Evolutionary conservation across 2,797 vertebrate genomes (phyloP).

Genomic region (Melanotaenia nigrans): DNA sequence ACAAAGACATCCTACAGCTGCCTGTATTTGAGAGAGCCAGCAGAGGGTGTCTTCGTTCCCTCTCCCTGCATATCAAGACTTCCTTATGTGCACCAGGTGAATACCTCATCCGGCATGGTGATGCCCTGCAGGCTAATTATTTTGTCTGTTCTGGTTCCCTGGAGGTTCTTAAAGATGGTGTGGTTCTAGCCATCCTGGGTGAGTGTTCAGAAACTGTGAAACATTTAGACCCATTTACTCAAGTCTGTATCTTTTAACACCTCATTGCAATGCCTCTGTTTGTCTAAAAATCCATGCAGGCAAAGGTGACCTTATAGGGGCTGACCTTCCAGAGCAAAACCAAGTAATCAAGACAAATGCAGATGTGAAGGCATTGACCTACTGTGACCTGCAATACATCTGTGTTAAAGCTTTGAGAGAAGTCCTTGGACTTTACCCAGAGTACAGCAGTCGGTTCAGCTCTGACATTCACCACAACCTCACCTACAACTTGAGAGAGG

Average conservation of each 20-base stretch:
- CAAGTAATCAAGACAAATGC: constrained; percentile 94
- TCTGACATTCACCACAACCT: constrained; percentile 92
- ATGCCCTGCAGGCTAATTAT: constrained; percentile 93
- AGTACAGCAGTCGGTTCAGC: constrained; percentile 89
- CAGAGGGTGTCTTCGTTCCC: constrained; percentile 92
- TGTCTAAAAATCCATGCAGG: constrained; percentile 75
- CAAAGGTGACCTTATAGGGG: constrained; percentile 95
- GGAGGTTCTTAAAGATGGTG: constrained; percentile 92
- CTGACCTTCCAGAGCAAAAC: constrained; percentile 87
- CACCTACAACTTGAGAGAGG: constrained; percentile 95
- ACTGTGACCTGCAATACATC: constrained; percentile 95
- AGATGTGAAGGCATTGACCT: constrained; percentile 95
- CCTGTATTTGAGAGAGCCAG: constrained; percentile 91
- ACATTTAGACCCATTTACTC: not conserved
- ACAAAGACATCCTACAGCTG: constrained; percentile 97
- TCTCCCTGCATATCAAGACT: constrained; percentile 96
- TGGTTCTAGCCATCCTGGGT: constrained; percentile 95
- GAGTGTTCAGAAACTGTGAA: constrained; percentile 55
- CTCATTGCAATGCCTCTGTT: constrained; percentile 1
- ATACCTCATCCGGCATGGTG: constrained; percentile 93
- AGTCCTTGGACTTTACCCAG: constrained; percentile 92
- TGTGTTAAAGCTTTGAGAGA: constrained; percentile 89
- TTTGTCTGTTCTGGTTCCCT: constrained; percentile 95
- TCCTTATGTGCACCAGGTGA: constrained; percentile 96
- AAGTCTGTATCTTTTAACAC: not conserved